Evolutionary conservation across 2,888 invertebrate species (phyloP).

Genomic region (Seira musarum): DNA sequence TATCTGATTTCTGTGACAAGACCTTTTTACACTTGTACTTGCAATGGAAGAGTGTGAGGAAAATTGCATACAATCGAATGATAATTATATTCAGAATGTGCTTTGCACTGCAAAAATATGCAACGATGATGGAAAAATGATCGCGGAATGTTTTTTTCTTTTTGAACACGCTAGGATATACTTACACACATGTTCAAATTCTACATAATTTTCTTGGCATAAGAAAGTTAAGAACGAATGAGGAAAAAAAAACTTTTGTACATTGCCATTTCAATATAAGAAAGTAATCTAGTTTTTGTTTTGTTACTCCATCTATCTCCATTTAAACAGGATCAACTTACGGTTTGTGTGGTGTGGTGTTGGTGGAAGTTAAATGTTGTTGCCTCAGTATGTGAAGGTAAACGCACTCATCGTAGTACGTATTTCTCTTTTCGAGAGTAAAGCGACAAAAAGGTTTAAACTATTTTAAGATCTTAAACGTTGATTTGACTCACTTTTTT

Average conservation of each 20-base stretch:
- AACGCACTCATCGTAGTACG: slow-evolving; percentile 1
- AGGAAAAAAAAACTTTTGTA: background rate
- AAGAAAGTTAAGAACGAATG: background rate
- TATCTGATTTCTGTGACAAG: too few relatives aligned
- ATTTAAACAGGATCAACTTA: slow-evolving; percentile 3
- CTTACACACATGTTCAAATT: background rate
- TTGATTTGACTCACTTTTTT: slow-evolving; percentile 41
- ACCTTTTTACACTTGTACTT: too few relatives aligned
- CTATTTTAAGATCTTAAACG: slow-evolving; percentile 53
- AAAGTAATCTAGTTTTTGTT: background rate
- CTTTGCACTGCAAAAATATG: background rate
- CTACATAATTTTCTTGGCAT: background rate
- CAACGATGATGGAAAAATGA: background rate
- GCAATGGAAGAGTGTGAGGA: background rate
- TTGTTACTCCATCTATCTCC: background rate
- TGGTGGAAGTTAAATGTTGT: slow-evolving; percentile 11
- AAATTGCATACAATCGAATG: background rate
- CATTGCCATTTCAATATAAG: too few relatives aligned
- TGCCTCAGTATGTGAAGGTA: slow-evolving; percentile 11
- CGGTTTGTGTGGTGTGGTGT: background rate
- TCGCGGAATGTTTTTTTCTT: background rate
- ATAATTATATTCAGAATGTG: background rate
- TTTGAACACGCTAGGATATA: too few relatives aligned
- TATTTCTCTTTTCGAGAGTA: slow-evolving; percentile 4
- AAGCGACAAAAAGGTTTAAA: slow-evolving; percentile 21